Evolutionary conservation across 2,113 vertebrate genomes (phyloP).

Genomic region (Raphicerus campestris): DNA sequence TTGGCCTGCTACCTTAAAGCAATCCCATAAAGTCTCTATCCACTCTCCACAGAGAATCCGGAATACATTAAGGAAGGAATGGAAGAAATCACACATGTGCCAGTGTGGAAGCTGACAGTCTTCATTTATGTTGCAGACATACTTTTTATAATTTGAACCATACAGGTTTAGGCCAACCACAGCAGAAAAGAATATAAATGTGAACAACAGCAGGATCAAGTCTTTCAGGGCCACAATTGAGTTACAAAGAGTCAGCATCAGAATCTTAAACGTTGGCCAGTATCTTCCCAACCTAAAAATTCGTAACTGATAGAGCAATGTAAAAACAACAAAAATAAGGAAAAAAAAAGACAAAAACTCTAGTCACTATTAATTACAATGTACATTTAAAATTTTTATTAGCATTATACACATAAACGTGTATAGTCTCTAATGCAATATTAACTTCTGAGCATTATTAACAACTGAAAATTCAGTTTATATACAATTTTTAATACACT

Average conservation of each 20-base stretch:
- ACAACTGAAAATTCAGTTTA: not conserved
- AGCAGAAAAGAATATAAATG: constrained; percentile 87
- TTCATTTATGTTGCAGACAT: constrained; percentile 68
- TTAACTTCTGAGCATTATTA: not conserved
- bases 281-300: constrained; percentile 90
- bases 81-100: constrained; percentile 86
- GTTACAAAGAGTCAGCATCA: constrained; percentile 85
- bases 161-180: constrained; percentile 88
- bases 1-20: constrained; percentile 76
- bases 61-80: constrained; percentile 57
- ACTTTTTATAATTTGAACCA: constrained; percentile 76
- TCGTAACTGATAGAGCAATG: constrained; percentile 79
- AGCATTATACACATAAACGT: not conserved
- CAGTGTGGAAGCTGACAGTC: constrained; percentile 79
- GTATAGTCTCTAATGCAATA: not conserved
- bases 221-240: constrained; percentile 84
- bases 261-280: constrained; percentile 85
- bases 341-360: not conserved
- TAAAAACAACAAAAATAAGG: not conserved
- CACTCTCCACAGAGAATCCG: constrained; percentile 72
- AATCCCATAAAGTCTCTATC: constrained; percentile 72
- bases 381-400: not conserved
- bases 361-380: not conserved
- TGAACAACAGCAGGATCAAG: constrained; percentile 84
- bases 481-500: not conserved